Evolutionary conservation across 2,888 invertebrate genomes (phyloP).

Genomic region (Drosophila antonietae): DNA sequence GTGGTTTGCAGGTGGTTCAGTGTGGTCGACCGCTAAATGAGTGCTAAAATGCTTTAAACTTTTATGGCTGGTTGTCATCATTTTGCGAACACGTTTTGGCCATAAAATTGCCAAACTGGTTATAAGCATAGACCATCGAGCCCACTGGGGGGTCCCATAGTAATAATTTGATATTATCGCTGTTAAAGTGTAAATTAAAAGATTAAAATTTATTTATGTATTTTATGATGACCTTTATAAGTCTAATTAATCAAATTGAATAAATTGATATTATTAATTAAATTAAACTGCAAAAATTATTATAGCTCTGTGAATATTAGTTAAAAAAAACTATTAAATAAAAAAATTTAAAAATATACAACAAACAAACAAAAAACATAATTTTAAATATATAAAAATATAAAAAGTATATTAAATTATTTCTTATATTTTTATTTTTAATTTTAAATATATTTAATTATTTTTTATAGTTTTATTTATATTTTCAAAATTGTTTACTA

Average conservation of each 20-base stretch:
- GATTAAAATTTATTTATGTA: conserved; percentile 1
- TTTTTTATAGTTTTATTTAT: no score
- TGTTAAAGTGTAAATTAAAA: conserved; percentile 24
- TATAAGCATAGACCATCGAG: conserved; percentile 15
- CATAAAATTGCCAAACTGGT: conserved; percentile 60
- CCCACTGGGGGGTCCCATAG: neutral
- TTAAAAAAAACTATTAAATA: no score
- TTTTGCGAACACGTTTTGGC: conserved; percentile 70
- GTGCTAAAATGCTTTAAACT: conserved; percentile 69
- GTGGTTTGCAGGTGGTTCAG: conserved; percentile 8
- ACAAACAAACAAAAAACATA: no score
- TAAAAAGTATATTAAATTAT: no score
- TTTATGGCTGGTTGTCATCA: conserved; percentile 68
- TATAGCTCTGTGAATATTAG: no score
- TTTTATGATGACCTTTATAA: neutral
- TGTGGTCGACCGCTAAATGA: conserved; percentile 55
- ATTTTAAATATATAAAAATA: no score
- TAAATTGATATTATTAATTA: neutral
- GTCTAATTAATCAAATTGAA: neutral
- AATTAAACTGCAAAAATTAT: no score
- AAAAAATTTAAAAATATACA: no score
- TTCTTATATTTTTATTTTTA: no score
- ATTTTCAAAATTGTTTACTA: no score
- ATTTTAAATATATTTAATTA: no score
- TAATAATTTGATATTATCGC: conserved; percentile 15